These are phyloP conservation scores for Brachionus rotundiformis DNA, from an alignment of 1,140 invertebrate genomes.

Conservation along the genomic window DNA sequence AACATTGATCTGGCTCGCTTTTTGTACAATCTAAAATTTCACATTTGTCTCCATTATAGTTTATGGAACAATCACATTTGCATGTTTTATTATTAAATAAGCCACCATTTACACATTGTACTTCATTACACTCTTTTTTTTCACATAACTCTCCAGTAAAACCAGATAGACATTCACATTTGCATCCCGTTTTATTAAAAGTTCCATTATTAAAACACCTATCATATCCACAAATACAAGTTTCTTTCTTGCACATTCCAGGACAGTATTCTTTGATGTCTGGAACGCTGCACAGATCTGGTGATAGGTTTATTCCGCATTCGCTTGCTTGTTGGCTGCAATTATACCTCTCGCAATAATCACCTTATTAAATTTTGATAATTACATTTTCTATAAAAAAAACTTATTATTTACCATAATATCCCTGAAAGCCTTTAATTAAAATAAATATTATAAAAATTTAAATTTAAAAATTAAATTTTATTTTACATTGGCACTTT, in stretches of 20 bases:
- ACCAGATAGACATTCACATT: background rate
- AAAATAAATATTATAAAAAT: background rate
- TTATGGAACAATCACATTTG: background rate
- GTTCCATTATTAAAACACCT: constrained; percentile 2
- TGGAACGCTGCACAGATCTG: background rate
- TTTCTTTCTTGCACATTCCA: background rate
- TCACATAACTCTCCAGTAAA: background rate
- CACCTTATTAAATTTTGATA: background rate
- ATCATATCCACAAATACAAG: background rate
- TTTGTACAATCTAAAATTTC: background rate
- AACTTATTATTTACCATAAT: background rate
- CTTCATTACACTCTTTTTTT: background rate
- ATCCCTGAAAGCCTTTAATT: background rate
- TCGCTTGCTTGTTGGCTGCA: background rate
- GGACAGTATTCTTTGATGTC: constrained; percentile 1
- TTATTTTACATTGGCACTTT: background rate
- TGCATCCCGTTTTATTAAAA: background rate
- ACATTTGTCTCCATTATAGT: constrained; percentile 2
- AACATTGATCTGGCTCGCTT: background rate
- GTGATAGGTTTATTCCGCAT: background rate
- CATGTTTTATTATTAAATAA: background rate
- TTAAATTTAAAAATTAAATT: background rate
- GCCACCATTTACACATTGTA: constrained; percentile 16
- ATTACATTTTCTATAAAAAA: too few species aligned
- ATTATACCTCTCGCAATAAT: background rate